These are phyloP conservation scores for Cheirogaleus major DNA, from an alignment of 2,797 vertebrate species.

Conservation along the genomic window DNA sequence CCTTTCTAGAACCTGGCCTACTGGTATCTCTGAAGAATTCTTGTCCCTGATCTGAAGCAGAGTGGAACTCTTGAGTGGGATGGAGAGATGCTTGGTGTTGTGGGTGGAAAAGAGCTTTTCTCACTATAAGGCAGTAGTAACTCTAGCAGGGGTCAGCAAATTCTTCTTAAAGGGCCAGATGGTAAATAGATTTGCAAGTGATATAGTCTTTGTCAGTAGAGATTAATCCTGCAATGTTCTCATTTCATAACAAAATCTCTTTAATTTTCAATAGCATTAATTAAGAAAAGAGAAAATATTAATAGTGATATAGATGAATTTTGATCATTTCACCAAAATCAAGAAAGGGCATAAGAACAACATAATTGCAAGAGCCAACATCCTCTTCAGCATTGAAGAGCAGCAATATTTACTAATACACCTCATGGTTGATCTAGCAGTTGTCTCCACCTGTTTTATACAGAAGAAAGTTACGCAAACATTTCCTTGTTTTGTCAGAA, in stretches of 20 bases:
- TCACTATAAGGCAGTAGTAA: background rate
- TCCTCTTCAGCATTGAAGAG: background rate
- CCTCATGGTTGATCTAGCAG: background rate
- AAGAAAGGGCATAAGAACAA: background rate
- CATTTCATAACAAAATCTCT: background rate
- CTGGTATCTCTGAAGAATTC: background rate
- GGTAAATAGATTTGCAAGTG: background rate
- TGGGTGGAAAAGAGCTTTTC: background rate
- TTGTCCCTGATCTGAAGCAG: background rate
- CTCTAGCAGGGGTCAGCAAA: background rate
- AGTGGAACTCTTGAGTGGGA: background rate
- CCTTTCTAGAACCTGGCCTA: background rate
- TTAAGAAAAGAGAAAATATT: background rate
- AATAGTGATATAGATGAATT: background rate
- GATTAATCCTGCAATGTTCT: background rate
- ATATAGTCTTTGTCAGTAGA: background rate
- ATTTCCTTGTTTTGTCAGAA: background rate
- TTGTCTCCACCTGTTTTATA: background rate
- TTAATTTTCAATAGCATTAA: background rate
- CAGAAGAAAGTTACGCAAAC: background rate
- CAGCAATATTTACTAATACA: background rate
- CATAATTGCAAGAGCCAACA: background rate
- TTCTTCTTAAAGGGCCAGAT: background rate
- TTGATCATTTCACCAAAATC: background rate
- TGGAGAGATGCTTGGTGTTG: background rate